Evolutionary conservation across 2,113 vertebrate species (phyloP).

Genomic region (Podocnemis expansa): DNA sequence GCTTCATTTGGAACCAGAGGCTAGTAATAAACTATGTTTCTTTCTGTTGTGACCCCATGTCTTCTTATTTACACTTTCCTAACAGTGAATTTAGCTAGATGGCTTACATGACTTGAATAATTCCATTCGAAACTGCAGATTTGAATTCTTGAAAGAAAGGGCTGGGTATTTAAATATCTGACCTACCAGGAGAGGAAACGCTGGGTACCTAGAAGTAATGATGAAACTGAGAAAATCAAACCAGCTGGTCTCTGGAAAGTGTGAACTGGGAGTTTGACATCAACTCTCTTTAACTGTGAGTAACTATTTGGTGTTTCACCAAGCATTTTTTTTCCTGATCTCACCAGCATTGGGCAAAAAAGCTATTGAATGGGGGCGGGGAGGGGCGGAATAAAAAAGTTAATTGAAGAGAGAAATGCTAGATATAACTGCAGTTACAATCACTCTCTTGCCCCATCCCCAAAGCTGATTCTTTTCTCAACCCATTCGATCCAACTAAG

Average conservation of each 20-base stretch:
- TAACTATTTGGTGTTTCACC: not conserved
- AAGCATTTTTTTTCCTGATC: not conserved
- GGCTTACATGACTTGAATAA: not conserved
- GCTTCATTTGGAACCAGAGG: conserved; percentile 10
- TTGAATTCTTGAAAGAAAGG: conserved; percentile 34
- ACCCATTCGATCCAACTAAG: not conserved
- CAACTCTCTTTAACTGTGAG: not conserved
- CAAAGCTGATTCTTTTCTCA: not conserved
- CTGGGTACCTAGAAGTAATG: not conserved
- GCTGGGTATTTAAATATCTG: conserved; percentile 19
- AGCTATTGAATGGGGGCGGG: not conserved
- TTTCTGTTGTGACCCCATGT: not conserved
- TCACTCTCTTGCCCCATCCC: not conserved
- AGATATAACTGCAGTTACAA: not conserved
- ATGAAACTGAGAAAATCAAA: not conserved
- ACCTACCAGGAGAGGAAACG: not conserved
- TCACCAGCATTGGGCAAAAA: not conserved
- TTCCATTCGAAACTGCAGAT: conserved; percentile 23
- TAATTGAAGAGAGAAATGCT: not conserved
- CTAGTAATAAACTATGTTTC: conserved; percentile 16
- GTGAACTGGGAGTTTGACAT: not conserved
- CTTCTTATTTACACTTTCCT: conserved; percentile 24
- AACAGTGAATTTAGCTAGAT: not conserved
- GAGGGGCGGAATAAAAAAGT: too few species aligned
- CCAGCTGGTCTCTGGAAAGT: not conserved